Base-by-base conservation (phyloP, 2,888 invertebrate genomes). In the Cheilosia scutellata region DNA sequence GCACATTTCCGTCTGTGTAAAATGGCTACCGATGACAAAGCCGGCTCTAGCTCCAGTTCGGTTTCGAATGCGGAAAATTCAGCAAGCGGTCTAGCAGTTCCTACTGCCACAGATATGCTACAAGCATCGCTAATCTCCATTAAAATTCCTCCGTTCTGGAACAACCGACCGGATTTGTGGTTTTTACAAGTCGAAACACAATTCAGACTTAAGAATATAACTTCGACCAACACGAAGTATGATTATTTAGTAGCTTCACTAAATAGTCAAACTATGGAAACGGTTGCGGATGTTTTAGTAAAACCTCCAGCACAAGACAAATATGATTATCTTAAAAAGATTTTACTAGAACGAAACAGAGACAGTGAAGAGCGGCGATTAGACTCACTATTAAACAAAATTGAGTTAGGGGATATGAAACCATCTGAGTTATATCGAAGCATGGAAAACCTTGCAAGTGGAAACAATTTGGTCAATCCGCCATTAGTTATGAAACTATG, bases 81-180 rank as follows among this genome's bases (percentile, higher is more conserved):
- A n/a, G n/a, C n/a, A n/a, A n/a, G n/a, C n/a, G n/a, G n/a, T n/a
- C n/a, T n/a, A n/a, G n/a, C n/a, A n/a, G n/a, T n/a, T n/a, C n/a
- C n/a, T n/a, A n/a, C n/a, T n/a, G n/a, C n/a, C n/a, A n/a, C n/a
- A n/a, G n/a, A n/a, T n/a, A n/a, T n/a, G n/a, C n/a, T n/a, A n/a
- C n/a, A n/a, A n/a, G n/a, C n/a, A n/a, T n/a, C n/a, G n/a, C n/a
- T n/a, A n/a, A n/a, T n/a, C n/a, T n/a, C n/a, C n/a, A n/a, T n/a
- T n/a, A n/a, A n/a, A n/a, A 27, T 66, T 33, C 68, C 55, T n/a
- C 68, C 77, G 4, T 77, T 77, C 29, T 66, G 68, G 68, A 58
- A 66, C 29, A 70, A 60, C 25, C 47, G 70, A 1, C 70, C 77
- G 2, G 77, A 78, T 53, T 70, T 78, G 31, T 78, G 77, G 77